Evolutionary conservation across 2,888 invertebrate genomes (phyloP), one percentile per base, ranked within the genome.

Genomic region (Drosophila testacea): DNA sequence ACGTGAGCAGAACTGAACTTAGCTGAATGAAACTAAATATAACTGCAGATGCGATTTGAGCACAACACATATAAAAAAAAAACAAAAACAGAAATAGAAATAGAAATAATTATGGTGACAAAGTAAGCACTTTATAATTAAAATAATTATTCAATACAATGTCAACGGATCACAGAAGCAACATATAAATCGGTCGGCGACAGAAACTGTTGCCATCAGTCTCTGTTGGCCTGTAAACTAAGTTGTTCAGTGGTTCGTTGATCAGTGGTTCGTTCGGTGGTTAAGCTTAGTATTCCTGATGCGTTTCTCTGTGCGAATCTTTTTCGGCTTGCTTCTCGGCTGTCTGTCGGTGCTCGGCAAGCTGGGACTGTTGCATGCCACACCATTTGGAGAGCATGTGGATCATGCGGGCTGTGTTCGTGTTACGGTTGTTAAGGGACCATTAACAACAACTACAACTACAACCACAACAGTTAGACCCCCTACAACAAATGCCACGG

Each of bases 371-470:
- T 22, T 59, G 62, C 41, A 54, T 6, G 63, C 52, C 9, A 64
- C 69, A 4, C 69, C 87, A 3, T 9, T 79, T 11, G 84, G 69
- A 1, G 81, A 86, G 0, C 85, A 83, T 55, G 56, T 51, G 30
- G 77, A 88, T 42, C 81, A 81, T 30, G 83, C 81, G 2, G 86
- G 83, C 22, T 85, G 85, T 48, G 59, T 85, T 6, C 70, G 88
- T n/a, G 77, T 85, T 3, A 77, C 86, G 36, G 67, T 85, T 44
- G 48, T 86, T 6, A 88, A 77, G 47, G 36, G 55, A 1, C 63
- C 74, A 0, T 1, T 39, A 55, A 47, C 79, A 0, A 62, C 77
- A 0, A 54, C 73, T 4, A 71, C 83, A 2, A 62, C 74, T 4
- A 59, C 64, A 0, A 57, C 71, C 0, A 68, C 84, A 5, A 56